Evolutionary conservation across 2,888 invertebrate genomes (phyloP), one percentile per base, ranked within the genome.

Genomic region (Ligdia adustata): DNA sequence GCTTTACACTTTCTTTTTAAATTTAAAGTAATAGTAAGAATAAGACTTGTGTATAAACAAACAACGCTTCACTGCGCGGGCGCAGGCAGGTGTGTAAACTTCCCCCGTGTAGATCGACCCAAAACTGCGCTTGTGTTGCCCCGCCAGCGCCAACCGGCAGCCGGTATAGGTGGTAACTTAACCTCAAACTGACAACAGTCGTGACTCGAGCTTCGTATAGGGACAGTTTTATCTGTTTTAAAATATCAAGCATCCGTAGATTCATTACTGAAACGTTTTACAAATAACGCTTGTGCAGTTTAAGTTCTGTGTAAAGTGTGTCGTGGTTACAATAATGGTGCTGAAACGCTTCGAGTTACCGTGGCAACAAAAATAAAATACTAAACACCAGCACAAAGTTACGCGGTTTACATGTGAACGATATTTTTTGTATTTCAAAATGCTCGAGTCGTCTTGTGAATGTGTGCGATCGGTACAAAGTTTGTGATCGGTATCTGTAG

Each of bases 131-230:
- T 75, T 72, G 79, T 75, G 77, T 78, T 53, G 75, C 77, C 78
- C 78, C 75, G 76, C 68, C 75, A 72, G 70, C 75, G 76, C 68
- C 75, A 72, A 71, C 77, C 79, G 79, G 79, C 84, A 75, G 79
- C 82, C 84, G 84, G 86, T 78, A 81, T 75, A 78, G 85, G 85
- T 79, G 81, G 86, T 86, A 84, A 87, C 82, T 85, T 89, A 89
- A 90, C 90, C 90, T 89, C 85, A 90, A 89, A 89, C 81, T 78
- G 84, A 84, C 84, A 83, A 52, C 86, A 82, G 86, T 81, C 85
- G 87, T 82, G 84, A 86, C 78, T 79, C 80, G 75, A 81, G 85
- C 81, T 78, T 82, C 81, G 75, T 77, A 79, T 80, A 80, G 81
- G 78, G 73, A 79, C 79, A 73, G 74, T 76, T 74, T 71, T 70